Evolutionary conservation across 2,797 vertebrate species (phyloP), one percentile per base, ranked within the genome.

Genomic region (Calcarius lapponicus): DNA sequence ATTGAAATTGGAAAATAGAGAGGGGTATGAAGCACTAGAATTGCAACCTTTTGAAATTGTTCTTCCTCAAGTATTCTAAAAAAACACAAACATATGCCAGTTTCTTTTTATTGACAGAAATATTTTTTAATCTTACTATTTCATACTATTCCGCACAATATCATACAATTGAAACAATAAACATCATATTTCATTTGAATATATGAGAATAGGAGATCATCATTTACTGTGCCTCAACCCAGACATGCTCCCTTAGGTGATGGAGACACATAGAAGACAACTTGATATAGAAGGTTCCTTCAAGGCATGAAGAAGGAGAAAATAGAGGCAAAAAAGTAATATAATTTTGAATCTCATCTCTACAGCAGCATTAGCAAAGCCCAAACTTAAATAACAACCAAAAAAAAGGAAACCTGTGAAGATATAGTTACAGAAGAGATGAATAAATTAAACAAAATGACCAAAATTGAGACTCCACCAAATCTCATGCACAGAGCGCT

Each of bases 311-410:
- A 78, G 21, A 8, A 66, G 3, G 13, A 79, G 25, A 43, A 64
- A 26, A 74, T 4, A 25, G 2, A 40, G 4, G 6, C 1, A 31
- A 81, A 86, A 79, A 56, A 7, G 2, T 13, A 0, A 43, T 34
- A 25, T 8, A 4, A 38, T 57, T 72, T 82, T 84, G 36, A n/a
- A 69, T 47, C 25, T 12, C 5, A 24, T 57, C 8, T 69, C 54
- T 75, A 22, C 47, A 78, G 16, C 4, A 80, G 40, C 34, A 72
- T 24, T 65, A 47, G 32, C 9, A 29, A 85, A 71, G 7, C 4
- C 17, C 24, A 70, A 50, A 64, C 0, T 56, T 50, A n/a, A 2
- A 36, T 5, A 70, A 31, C 6, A 76, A 40, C 8, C 57, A 50
- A 43, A 56, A 57, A n/a, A 54, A 56, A 15, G 2, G 9, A 81